Percentiles rank a stretch among this genome's conserved stretches.
phyloP scores from a whole-genome alignment of 2,797 vertebrate genomes.

The Amniataba percoides region DNA sequence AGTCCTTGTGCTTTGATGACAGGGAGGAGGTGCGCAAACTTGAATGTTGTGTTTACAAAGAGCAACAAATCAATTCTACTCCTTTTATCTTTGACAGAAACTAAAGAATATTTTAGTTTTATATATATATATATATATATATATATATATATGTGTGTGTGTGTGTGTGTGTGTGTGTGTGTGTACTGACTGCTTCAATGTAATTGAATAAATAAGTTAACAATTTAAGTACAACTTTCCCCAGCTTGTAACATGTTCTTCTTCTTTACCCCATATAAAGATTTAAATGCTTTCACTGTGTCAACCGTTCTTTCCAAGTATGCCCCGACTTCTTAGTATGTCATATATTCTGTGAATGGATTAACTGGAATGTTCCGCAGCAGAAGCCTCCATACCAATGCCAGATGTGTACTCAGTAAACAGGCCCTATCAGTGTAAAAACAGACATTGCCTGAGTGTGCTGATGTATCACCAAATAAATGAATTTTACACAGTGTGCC shows the following conservation, averaged over 20 bases:
- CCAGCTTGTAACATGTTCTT: neutral
- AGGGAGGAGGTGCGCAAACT: too few species aligned
- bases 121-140: too few species aligned
- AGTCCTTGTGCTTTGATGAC: too few species aligned
- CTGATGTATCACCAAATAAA: conserved; percentile 13
- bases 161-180: too few species aligned
- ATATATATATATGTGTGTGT: too few species aligned
- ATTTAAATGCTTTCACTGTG: conserved; percentile 45
- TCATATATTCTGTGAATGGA: conserved; percentile 72
- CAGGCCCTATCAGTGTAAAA: conserved; percentile 60
- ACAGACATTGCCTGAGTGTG: conserved; percentile 33
- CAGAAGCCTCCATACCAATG: conserved; percentile 48
- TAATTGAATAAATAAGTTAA: too few species aligned
- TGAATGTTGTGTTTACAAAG: too few species aligned
- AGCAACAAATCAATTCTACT: too few species aligned
- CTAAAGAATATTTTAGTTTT: too few species aligned
- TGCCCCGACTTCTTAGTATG: conserved; percentile 62
- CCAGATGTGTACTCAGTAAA: conserved; percentile 80
- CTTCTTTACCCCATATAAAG: conserved; percentile 8
- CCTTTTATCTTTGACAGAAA: too few species aligned
- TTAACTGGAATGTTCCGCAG: conserved; percentile 74
- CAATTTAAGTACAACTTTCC: too few species aligned
- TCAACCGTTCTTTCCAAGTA: conserved; percentile 39
- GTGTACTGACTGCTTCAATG: too few species aligned
- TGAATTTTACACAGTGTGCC: neutral